Percentiles rank a stretch among this genome's conserved stretches.
phyloP scores from a whole-genome alignment of 2,797 vertebrate genomes.

The Channallabes apus region DNA sequence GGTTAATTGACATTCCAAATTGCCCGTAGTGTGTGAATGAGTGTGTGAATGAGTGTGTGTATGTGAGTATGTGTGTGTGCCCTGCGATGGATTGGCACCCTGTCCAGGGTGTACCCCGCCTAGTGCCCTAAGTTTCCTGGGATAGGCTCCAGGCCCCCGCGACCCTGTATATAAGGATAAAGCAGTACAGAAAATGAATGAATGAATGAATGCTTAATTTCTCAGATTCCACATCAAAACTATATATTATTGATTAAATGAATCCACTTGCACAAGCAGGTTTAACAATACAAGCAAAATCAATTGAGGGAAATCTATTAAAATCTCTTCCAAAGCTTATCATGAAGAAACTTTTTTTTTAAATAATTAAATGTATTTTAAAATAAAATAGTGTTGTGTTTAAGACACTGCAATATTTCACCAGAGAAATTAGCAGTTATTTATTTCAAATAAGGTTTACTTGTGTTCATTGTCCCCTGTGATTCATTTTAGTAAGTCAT shows the following conservation, averaged over 20 bases:
- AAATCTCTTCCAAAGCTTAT: background rate
- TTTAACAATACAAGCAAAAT: background rate
- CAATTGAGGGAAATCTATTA: background rate
- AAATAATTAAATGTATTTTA: background rate
- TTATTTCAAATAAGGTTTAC: background rate
- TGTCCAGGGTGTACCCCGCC: too few relatives aligned
- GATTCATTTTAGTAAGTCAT: background rate
- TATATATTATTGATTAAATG: background rate
- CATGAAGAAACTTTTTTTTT: background rate
- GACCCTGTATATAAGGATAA: too few relatives aligned
- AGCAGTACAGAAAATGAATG: too few relatives aligned
- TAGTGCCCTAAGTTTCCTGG: too few relatives aligned
- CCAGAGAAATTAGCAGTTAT: background rate
- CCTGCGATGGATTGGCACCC: too few relatives aligned
- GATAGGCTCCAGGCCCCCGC: too few relatives aligned
- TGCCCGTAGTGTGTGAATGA: too few relatives aligned
- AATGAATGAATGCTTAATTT: too few relatives aligned
- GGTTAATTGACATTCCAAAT: too few relatives aligned
- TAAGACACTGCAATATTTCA: background rate
- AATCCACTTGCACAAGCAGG: background rate
- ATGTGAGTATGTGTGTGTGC: too few relatives aligned
- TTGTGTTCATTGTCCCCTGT: background rate
- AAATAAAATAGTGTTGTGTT: background rate
- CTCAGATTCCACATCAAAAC: background rate
- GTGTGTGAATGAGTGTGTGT: too few relatives aligned